Conservation (phyloP, 2,888 invertebrate species). For the Xylocampa areola region DNA sequence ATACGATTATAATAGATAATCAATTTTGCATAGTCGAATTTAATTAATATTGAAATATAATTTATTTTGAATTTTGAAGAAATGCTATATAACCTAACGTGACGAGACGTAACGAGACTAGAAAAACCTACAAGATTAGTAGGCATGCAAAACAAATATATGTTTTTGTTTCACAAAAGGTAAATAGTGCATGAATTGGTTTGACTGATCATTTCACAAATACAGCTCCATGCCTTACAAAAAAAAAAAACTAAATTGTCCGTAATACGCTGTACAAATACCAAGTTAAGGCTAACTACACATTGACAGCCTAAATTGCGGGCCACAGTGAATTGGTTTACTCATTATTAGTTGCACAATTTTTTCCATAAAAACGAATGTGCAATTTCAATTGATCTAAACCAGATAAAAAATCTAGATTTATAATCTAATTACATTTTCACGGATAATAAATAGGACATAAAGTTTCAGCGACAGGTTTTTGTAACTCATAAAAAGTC, state of each 20-base stretch:
- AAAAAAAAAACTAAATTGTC: conserved; percentile 46
- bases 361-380: conserved; percentile 30
- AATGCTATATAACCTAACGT: no score
- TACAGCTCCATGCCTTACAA: conserved; percentile 22
- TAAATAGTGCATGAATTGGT: conserved; percentile 55
- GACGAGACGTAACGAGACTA: no score
- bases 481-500: conserved; percentile 18
- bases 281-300: conserved; percentile 38
- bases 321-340: conserved; percentile 37
- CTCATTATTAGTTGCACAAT: conserved; percentile 21
- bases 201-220: conserved; percentile 45
- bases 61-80: no score
- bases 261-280: conserved; percentile 36
- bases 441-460: conserved; percentile 13
- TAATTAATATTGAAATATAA: no score
- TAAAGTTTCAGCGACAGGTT: conserved; percentile 19
- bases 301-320: conserved; percentile 41
- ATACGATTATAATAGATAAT: no score
- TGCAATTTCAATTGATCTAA: conserved; percentile 12
- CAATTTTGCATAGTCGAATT: no score
- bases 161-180: conserved; percentile 22
- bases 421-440: conserved; percentile 20
- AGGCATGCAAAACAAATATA: conserved; percentile 1
- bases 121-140: no score
- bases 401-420: conserved; percentile 16